Conservation (phyloP, 2,888 invertebrate species). For the Parnassius glacialis region DNA sequence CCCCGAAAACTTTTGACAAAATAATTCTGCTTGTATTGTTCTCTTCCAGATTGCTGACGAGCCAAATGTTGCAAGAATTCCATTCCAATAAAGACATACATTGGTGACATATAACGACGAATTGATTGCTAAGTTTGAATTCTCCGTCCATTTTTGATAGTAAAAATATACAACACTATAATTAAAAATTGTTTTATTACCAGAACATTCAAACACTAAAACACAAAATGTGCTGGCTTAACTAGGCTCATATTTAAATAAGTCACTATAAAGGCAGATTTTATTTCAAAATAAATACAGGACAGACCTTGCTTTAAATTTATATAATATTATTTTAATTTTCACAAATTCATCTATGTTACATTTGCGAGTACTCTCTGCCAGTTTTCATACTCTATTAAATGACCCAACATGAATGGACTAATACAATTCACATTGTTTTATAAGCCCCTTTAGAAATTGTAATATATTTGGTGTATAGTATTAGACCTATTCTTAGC, state of each 20-base stretch:
- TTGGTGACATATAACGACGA: constrained; percentile 76
- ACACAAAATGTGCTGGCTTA: constrained; percentile 45
- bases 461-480: constrained; percentile 11
- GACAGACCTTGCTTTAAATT: not conserved
- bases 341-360: not conserved
- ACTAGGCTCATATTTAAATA: constrained; percentile 37
- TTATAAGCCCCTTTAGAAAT: not conserved
- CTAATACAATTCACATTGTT: not conserved
- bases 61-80: constrained; percentile 83
- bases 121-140: not conserved
- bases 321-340: not conserved
- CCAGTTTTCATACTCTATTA: constrained; percentile 1
- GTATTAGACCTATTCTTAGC: not conserved
- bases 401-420: not conserved
- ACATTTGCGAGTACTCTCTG: not conserved
- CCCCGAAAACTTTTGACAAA: too few relatives aligned
- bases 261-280: constrained; percentile 51
- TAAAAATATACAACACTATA: constrained; percentile 15
- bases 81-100: constrained; percentile 84
- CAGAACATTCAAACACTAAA: constrained; percentile 48
- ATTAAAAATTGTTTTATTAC: constrained; percentile 28
- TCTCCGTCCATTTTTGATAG: constrained; percentile 29
- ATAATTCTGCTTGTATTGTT: constrained; percentile 3
- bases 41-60: constrained; percentile 81
- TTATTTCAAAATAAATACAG: constrained; percentile 28